A percentile compares a stretch with the other conserved stretches of the same genome.
Evolutionary conservation across 2,888 invertebrate genomes (phyloP).

Genomic region (Odiellus spinosus): DNA sequence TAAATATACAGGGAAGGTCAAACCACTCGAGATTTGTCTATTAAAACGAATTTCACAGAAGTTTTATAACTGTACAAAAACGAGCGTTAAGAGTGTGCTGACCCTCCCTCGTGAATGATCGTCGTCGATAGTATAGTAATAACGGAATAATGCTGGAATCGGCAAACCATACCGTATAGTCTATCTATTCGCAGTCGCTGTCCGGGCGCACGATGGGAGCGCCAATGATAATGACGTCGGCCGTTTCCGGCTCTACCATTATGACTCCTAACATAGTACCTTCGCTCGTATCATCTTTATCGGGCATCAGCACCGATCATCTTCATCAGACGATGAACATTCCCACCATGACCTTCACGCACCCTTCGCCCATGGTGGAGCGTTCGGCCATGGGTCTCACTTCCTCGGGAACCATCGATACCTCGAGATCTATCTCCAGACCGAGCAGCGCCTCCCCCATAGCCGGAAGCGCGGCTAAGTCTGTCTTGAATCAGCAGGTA

Average conservation of each 20-base stretch:
- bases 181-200: too few relatives aligned
- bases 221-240: too few relatives aligned
- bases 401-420: constrained; percentile 1
- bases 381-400: constrained; percentile 2
- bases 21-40: too few relatives aligned
- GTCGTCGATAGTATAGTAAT: too few relatives aligned
- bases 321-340: not conserved
- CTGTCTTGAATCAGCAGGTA: not conserved
- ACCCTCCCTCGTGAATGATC: too few relatives aligned
- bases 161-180: too few relatives aligned
- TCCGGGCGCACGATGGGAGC: too few relatives aligned
- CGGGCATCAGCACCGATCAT: not conserved
- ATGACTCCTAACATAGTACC: constrained; percentile 3
- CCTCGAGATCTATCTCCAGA: not conserved
- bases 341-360: constrained; percentile 1
- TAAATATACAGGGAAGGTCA: too few relatives aligned
- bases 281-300: not conserved
- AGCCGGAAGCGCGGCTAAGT: not conserved
- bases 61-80: too few relatives aligned
- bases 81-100: too few relatives aligned
- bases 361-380: constrained; percentile 3
- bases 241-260: constrained; percentile 11
- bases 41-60: too few relatives aligned
- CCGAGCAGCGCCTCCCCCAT: constrained; percentile 6
- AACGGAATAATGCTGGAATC: too few relatives aligned